phyloP scores from a whole-genome alignment of 1,140 invertebrate species.

The Listronotus bonariensis region DNA sequence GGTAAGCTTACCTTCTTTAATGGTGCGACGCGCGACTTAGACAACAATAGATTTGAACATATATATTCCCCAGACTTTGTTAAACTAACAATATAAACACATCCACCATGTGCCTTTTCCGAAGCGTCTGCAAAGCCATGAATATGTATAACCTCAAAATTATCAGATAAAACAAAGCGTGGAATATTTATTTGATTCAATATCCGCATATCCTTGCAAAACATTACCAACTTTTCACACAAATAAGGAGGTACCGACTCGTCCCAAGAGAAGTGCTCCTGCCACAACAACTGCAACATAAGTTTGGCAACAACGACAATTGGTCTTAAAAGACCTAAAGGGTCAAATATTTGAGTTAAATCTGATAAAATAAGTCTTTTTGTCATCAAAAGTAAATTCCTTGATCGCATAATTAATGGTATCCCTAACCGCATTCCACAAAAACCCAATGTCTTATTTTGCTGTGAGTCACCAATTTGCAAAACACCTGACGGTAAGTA shows the following conservation, averaged over 20 bases:
- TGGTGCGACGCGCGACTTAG: too few species aligned
- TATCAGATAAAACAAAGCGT: conserved; percentile 2
- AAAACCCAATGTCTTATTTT: neutral
- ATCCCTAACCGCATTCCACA: neutral
- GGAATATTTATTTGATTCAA: conserved; percentile 2
- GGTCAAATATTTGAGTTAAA: neutral
- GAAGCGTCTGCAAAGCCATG: too few species aligned
- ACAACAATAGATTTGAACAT: too few species aligned
- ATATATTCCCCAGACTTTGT: too few species aligned
- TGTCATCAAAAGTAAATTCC: neutral
- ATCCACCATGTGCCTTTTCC: too few species aligned
- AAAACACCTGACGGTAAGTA: too few species aligned
- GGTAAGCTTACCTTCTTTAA: too few species aligned
- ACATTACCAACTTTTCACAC: neutral
- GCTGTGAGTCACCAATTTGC: neutral
- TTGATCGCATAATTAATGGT: neutral
- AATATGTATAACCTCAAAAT: neutral
- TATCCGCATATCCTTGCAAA: neutral
- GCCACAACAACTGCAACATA: neutral
- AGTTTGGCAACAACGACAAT: conserved; percentile 3
- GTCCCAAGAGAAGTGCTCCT: neutral
- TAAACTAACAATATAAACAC: too few species aligned
- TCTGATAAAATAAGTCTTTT: neutral
- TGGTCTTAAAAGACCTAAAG: conserved; percentile 1
- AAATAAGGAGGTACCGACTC: neutral